These are phyloP conservation scores for Disparrhopalites patrizii DNA, from an alignment of 2,888 invertebrate genomes.

Conservation along the genomic window DNA sequence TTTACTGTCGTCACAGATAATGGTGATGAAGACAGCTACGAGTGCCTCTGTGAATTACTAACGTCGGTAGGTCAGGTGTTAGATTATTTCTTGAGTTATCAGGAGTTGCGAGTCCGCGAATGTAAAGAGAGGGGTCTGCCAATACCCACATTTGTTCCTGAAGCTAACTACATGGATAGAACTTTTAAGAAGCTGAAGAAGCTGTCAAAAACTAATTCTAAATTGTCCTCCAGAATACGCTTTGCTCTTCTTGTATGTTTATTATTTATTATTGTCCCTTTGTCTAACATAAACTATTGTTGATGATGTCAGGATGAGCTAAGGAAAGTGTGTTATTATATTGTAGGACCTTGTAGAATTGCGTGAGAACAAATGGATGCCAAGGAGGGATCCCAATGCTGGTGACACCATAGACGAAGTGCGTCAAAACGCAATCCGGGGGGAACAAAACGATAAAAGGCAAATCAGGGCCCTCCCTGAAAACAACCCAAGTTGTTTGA, in stretches of 20 bases:
- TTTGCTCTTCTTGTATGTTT: slow-evolving; percentile 54
- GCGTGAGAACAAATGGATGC: slow-evolving; percentile 75
- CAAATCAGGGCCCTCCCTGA: slow-evolving; percentile 46
- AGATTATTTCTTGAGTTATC: slow-evolving; percentile 54
- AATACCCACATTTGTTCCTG: slow-evolving; percentile 42
- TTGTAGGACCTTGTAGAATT: slow-evolving; percentile 89
- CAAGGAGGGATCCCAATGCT: slow-evolving; percentile 76
- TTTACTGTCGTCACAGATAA: too few relatives aligned
- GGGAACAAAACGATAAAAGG: slow-evolving; percentile 54
- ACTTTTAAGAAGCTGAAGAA: slow-evolving; percentile 65
- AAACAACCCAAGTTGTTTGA: slow-evolving; percentile 16
- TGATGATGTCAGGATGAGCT: neutral
- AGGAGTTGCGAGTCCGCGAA: slow-evolving; percentile 14
- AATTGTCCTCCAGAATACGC: slow-evolving; percentile 57
- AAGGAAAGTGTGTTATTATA: neutral
- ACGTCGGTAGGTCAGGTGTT: slow-evolving; percentile 86
- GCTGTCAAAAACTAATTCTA: slow-evolving; percentile 49
- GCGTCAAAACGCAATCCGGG: slow-evolving; percentile 79
- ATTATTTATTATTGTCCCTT: neutral
- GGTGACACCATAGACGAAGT: slow-evolving; percentile 95
- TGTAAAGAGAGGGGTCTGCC: slow-evolving; percentile 21
- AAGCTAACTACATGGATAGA: slow-evolving; percentile 51
- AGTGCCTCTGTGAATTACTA: slow-evolving; percentile 86
- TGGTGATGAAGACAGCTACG: slow-evolving; percentile 79
- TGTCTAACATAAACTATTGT: neutral